Base-by-base conservation (phyloP, 2,888 invertebrate genomes). In the Gnatocerus cornutus region DNA sequence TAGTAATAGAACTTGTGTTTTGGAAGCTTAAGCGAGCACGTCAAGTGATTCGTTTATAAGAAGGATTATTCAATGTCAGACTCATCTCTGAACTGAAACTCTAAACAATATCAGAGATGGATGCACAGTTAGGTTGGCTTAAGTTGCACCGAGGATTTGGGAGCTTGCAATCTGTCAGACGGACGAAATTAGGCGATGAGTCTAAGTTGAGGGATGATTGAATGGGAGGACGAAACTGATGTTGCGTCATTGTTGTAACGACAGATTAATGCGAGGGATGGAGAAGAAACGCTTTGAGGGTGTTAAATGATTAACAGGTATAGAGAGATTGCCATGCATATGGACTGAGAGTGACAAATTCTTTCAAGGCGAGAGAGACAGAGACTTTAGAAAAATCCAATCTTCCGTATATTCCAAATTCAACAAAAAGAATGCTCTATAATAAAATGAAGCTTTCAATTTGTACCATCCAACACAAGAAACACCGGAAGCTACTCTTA, bases 1-100 rank as follows among this genome's bases (percentile, higher is more conserved):
- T 62, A 69, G 69, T 61, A 73, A 69, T 69, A 71, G 69, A 66
- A 71, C 63, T 71, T 68, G 69, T 73, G 71, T 73, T 73, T 71
- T 71, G 69, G 73, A 73, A 73, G 73, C 69, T 71, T 73, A 55
- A 69, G 62, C 69, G 64, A 55, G 45, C 68, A 67, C 71, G 73
- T 61, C 73, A 68, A 68, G 73, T 68, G 68, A 73, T 68, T 71
- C 72, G 68, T 73, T 43, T 71, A 73, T 71, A 71, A 71, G 63
- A 63, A 58, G 71, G 71, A 73, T 73, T 71, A 73, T 68, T 71
- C 27, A 6, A 64, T 41, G 53, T 64, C 64, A 64, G 53, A 53
- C 43, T 55, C 64, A 64, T 64, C 64, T 13, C 39, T 30, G 29
- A 21, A 61, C 29, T 12, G 37, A 46, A 61, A 48, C 48, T 61